Base-by-base conservation (phyloP, 2,797 vertebrate genomes). In the Xenopus petersii region DNA sequence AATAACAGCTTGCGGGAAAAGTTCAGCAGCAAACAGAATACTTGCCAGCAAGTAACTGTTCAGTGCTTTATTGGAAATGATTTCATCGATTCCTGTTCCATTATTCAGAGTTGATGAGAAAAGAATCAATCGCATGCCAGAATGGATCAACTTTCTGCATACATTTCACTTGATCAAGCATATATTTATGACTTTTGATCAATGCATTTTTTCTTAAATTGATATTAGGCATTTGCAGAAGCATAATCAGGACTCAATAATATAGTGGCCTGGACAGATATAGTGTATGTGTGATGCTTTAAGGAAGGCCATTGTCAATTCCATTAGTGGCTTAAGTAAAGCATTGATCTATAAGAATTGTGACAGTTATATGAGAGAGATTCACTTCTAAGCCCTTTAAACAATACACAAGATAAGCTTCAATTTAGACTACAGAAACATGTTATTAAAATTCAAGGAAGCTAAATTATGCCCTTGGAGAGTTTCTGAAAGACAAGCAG, bases 181-280 rank as follows among this genome's bases (percentile, higher is more conserved):
- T 55, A 42, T 61, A 58, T 73, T 73, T 73, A 77, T 68, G 64
- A 58, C 75, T 73, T 65, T 68, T 78, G 58, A 73, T 78, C 75
- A 68, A 73, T 73, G 58, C 59, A 72, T 77, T 64, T 69, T 68
- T 68, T 67, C 65, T 69, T 68, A 69, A 78, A 70, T 73, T 73
- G 60, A 64, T 64, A 69, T 78, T 78, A 63, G 67, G 59, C 59
- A 68, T 73, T 78, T 77, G 24, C 60, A 73, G 47, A 64, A 68
- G 64, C 49, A 30, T 58, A 73, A 73, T 73, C 65, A 73, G 36
- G 13, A 60, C 51, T 64, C 58, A 42, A 54, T 66, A 73, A 73
- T 63, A 10, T 63, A 64, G 24, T 36, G 58, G 36, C 58, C 54
- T 68, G 30, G 58, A 68, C 64, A 73, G 75, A 69, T 78, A 67